Base-by-base conservation (phyloP, 2,888 invertebrate species). In the Diabrotica balteata region DNA sequence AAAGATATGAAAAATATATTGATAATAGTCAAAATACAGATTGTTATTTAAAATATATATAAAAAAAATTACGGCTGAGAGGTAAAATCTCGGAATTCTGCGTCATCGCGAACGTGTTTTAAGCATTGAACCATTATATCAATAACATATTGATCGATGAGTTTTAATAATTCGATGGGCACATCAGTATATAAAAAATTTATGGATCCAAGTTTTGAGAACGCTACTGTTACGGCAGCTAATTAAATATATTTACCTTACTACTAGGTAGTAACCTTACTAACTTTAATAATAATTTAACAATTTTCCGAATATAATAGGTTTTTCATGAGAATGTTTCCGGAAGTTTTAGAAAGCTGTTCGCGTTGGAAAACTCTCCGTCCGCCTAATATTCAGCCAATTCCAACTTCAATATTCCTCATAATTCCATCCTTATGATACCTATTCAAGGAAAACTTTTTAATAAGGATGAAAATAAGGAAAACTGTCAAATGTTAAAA, bases 401-500 rank as follows among this genome's bases (percentile, higher is more conserved):
- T 72, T 68, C 62, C 62, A 70, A 69, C 68, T 70, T 70, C 64
- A 60, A 68, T 69, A 72, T 69, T 66, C 63, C 66, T 64, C 69
- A 66, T 70, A 70, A 69, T 72, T 72, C 63, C 69, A 55, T 66
- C 69, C 70, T 70, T 72, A 70, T 68, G 66, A 69, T 72, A 69
- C 65, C 66, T 61, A 65, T 65, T 58, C 62, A 43, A 60, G 59
- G 51, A 54, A 66, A 72, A 72, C 72, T 72, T 73, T 70, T 69
- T 73, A 73, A 73, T 73, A 68, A 68, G 71, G 67, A 70, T 65
- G 73, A 69, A 73, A 73, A 73, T 73, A 73, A 71, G 69, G 66
- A 61, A 67, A 67, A 62, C 70, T 67, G 71, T 73, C 73, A 70
- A 72, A 72, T 73, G 72, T 73, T 72, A 73, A 72, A 70, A 73